Conservation (phyloP, 2,797 vertebrate genomes). For the Lemur catta region DNA sequence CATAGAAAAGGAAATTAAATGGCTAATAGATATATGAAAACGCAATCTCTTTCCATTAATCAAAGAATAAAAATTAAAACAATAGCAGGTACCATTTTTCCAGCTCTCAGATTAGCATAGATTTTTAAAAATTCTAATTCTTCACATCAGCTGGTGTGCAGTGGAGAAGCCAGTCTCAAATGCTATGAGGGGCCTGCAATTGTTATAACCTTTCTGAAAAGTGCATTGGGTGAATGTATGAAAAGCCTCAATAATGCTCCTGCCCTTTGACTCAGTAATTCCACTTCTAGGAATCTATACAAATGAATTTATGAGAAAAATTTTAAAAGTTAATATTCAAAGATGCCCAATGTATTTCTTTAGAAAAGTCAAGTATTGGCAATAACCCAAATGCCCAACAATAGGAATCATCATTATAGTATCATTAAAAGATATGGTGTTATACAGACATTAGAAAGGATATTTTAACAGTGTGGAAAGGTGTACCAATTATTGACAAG, state of each 20-base stretch:
- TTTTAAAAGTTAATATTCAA: conserved; percentile 28
- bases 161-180: neutral
- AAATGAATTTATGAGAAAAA: conserved; percentile 16
- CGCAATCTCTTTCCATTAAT: neutral
- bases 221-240: neutral
- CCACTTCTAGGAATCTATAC: neutral
- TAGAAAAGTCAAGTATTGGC: conserved; percentile 5
- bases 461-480: neutral
- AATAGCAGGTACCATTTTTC: neutral
- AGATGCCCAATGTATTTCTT: neutral
- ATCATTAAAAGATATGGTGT: neutral
- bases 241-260: neutral
- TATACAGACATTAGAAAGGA: neutral
- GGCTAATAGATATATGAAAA: neutral
- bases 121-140: neutral
- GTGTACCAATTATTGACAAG: neutral
- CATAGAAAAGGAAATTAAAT: conserved; percentile 9
- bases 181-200: neutral
- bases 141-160: neutral
- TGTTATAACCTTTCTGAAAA: conserved; percentile 2
- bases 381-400: neutral
- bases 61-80: conserved; percentile 10
- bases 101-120: neutral
- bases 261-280: neutral
- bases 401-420: neutral